Percentiles rank a stretch among this genome's conserved stretches.
phyloP scores from a whole-genome alignment of 2,113 vertebrate genomes.

The Gnathonemus echidnorhynchus region DNA sequence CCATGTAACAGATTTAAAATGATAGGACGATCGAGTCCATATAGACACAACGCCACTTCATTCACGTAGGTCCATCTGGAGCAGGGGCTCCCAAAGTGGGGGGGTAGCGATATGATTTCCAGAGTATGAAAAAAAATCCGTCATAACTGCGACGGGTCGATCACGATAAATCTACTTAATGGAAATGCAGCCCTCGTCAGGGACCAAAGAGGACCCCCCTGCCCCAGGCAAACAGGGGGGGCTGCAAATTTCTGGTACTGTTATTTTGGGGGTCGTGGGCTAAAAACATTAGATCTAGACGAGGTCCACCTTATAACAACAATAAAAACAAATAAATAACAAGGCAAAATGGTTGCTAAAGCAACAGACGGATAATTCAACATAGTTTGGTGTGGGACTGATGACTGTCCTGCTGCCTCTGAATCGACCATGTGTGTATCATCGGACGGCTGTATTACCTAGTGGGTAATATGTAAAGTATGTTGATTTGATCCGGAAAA shows the following conservation, averaged over 20 bases:
- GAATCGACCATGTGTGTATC: neutral
- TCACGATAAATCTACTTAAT: neutral
- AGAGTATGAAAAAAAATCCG: neutral
- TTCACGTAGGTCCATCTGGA: neutral
- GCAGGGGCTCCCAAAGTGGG: neutral
- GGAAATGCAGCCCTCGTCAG: neutral
- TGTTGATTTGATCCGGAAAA: slow-evolving; percentile 20
- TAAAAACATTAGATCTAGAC: neutral
- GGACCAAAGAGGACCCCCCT: neutral
- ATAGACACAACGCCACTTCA: neutral
- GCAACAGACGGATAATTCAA: neutral
- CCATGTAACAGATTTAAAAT: neutral
- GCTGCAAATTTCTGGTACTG: neutral
- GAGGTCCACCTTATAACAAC: neutral
- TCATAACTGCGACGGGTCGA: neutral
- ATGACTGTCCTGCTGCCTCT: neutral
- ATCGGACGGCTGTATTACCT: neutral
- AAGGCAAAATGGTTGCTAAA: neutral
- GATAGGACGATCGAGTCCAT: neutral
- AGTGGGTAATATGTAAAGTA: neutral
- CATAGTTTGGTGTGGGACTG: neutral
- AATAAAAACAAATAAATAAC: neutral
- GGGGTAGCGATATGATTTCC: neutral
- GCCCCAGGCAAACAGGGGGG: neutral
- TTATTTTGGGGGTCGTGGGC: neutral